Evolutionary conservation across 2,797 vertebrate species (phyloP).

Genomic region (Hyperoplus immaculatus): DNA sequence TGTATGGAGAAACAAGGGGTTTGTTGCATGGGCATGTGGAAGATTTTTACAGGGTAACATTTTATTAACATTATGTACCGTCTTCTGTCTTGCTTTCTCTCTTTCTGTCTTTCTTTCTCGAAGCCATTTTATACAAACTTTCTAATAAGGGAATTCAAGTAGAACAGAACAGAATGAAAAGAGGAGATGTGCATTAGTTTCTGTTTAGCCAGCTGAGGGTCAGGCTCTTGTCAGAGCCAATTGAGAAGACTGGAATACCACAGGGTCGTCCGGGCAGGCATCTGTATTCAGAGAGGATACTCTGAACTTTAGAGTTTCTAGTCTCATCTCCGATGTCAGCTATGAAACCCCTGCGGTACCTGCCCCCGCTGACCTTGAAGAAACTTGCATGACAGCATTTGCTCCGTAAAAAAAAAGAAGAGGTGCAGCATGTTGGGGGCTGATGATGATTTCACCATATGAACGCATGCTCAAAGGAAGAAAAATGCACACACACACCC

Average conservation of each 20-base stretch:
- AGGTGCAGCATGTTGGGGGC: slow-evolving; percentile 68
- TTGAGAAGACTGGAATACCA: slow-evolving; percentile 54
- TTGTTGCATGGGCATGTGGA: slow-evolving; percentile 79
- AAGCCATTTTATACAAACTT: slow-evolving; percentile 26
- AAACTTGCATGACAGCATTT: slow-evolving; percentile 74
- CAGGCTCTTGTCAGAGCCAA: slow-evolving; percentile 58
- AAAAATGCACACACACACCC: slow-evolving; percentile 51
- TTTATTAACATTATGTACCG: slow-evolving; percentile 6
- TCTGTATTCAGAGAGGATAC: slow-evolving; percentile 62
- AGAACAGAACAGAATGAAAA: slow-evolving; percentile 13
- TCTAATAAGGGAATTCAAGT: not conserved
- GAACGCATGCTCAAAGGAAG: slow-evolving; percentile 72
- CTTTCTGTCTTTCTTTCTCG: slow-evolving; percentile 7
- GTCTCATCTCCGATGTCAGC: slow-evolving; percentile 54
- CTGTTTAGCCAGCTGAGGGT: slow-evolving; percentile 42
- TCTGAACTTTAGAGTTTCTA: slow-evolving; percentile 62
- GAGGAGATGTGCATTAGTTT: slow-evolving; percentile 33
- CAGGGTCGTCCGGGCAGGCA: slow-evolving; percentile 40
- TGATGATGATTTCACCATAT: slow-evolving; percentile 54
- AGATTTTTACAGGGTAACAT: slow-evolving; percentile 28
- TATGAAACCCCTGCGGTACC: slow-evolving; percentile 36
- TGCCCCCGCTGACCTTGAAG: slow-evolving; percentile 49
- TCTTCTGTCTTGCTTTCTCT: slow-evolving; percentile 17
- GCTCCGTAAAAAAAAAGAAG: slow-evolving; percentile 37
- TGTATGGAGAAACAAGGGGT: slow-evolving; percentile 45